Conservation (phyloP, 2,113 vertebrate genomes). For the Bagarius yarrelli region DNA sequence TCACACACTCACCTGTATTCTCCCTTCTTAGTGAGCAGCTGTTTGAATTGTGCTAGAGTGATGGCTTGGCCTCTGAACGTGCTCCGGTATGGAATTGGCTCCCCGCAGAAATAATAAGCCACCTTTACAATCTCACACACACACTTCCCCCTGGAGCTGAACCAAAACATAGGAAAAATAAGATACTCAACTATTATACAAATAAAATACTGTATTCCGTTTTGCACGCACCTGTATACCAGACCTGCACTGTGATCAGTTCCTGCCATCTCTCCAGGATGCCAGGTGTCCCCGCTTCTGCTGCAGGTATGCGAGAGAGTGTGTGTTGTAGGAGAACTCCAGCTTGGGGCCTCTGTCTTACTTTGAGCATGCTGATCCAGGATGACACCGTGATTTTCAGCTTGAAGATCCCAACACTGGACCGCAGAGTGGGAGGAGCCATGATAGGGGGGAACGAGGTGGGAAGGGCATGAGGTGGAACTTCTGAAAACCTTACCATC, state of each 20-base stretch:
- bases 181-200: background rate
- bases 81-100: constrained; percentile 92
- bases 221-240: constrained; percentile 70
- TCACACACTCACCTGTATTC: constrained; percentile 81
- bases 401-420: constrained; percentile 79
- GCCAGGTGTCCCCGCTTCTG: constrained; percentile 80
- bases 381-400: constrained; percentile 90
- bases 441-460: constrained; percentile 65
- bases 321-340: background rate
- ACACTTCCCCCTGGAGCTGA: background rate
- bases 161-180: background rate
- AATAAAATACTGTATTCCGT: background rate
- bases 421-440: constrained; percentile 61
- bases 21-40: constrained; percentile 96
- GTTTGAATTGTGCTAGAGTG: constrained; percentile 94
- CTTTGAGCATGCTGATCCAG: constrained; percentile 90
- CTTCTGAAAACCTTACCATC: constrained; percentile 78
- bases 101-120: constrained; percentile 94
- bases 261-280: constrained; percentile 71
- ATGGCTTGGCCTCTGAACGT: constrained; percentile 85
- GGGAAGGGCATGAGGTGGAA: constrained; percentile 71
- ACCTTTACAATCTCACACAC: constrained; percentile 89
- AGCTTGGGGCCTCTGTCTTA: constrained; percentile 89
- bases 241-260: constrained; percentile 72
- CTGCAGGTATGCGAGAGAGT: constrained; percentile 63